phyloP scores from a whole-genome alignment of 2,113 vertebrate species.

The Xiphophorus couchianus region DNA sequence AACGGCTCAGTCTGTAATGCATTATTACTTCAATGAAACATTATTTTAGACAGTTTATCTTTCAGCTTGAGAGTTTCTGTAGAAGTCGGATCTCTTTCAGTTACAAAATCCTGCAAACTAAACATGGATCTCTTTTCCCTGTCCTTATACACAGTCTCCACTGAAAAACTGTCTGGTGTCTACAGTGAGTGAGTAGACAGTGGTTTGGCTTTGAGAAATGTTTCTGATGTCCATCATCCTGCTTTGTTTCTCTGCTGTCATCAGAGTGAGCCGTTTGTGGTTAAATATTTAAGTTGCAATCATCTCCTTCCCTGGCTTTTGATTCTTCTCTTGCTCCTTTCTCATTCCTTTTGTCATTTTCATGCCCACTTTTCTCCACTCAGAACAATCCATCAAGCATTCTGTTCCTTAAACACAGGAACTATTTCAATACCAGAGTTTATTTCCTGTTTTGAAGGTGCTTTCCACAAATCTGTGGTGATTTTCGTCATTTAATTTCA shows the following conservation, averaged over 20 bases:
- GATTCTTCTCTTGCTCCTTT: constrained; percentile 1
- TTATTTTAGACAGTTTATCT: no score
- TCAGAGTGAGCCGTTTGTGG: constrained; percentile 34
- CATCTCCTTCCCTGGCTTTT: background rate
- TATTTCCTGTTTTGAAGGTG: constrained; percentile 7
- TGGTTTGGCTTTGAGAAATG: constrained; percentile 57
- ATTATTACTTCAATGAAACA: background rate
- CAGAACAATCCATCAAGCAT: background rate
- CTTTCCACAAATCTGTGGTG: background rate
- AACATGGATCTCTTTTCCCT: constrained; percentile 7
- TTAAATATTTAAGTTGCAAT: constrained; percentile 8
- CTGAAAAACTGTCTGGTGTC: constrained; percentile 36
- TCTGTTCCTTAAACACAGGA: background rate
- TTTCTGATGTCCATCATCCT: constrained; percentile 31
- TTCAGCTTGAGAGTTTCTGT: background rate
- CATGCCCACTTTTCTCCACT: constrained; percentile 10
- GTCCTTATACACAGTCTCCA: constrained; percentile 6
- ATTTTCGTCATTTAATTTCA: no score
- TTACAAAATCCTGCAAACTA: background rate
- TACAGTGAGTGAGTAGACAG: constrained; percentile 53
- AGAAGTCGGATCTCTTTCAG: background rate
- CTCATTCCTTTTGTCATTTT: background rate
- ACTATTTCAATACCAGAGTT: constrained; percentile 5
- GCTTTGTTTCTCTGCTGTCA: constrained; percentile 33
- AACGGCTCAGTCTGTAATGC: no score